A percentile compares a stretch with the other conserved stretches of the same genome.
Conservation (phyloP, 2,888 invertebrate species). For the Schizaphis graminum region DNA sequence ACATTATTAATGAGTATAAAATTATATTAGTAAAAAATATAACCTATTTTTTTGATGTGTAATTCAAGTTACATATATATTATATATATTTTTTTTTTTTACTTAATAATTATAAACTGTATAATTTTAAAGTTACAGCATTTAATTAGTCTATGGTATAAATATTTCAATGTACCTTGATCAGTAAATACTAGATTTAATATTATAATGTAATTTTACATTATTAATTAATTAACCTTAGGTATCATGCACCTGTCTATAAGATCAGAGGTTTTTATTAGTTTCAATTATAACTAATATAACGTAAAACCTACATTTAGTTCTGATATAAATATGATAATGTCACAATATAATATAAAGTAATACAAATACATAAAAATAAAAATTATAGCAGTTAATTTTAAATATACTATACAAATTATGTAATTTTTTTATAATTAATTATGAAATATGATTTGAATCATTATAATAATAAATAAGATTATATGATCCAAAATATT, state of each 20-base stretch:
- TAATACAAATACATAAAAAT: neutral
- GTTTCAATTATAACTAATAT: neutral
- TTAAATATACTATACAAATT: neutral
- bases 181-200: neutral
- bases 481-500: neutral
- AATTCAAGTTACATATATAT: neutral
- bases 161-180: neutral
- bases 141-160: neutral
- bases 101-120: neutral
- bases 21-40: constrained; percentile 42
- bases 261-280: neutral
- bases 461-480: neutral
- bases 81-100: neutral
- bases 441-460: neutral
- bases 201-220: neutral
- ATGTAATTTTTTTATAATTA: neutral
- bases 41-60: neutral
- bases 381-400: neutral
- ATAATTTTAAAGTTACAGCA: neutral
- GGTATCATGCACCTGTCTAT: neutral
- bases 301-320: neutral
- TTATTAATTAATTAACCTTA: neutral
- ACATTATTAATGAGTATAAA: neutral
- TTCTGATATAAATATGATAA: neutral
- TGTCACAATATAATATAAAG: neutral